Evolutionary conservation across 2,797 vertebrate species (phyloP).

Genomic region (Micropoecilia bifurca): DNA sequence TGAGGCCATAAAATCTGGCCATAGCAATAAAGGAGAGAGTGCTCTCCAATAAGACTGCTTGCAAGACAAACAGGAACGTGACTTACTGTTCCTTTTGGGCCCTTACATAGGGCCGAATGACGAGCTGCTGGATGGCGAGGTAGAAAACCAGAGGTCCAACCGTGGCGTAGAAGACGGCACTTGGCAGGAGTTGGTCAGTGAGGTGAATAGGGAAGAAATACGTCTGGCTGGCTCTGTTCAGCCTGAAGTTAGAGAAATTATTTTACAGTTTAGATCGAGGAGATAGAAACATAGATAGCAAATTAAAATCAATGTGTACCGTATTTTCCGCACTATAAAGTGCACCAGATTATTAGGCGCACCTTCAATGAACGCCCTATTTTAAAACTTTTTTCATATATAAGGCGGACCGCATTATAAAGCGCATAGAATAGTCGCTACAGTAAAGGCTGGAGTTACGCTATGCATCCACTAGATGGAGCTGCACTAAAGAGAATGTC

Average conservation of each 20-base stretch:
- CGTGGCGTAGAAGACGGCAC: conserved; percentile 96
- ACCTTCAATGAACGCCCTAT: too few species aligned
- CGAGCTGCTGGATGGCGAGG: conserved; percentile 91
- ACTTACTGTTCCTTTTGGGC: conserved; percentile 95
- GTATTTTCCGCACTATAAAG: too few species aligned
- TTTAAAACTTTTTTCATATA: too few species aligned
- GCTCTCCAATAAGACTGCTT: conserved; percentile 35
- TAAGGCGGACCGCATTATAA: too few species aligned
- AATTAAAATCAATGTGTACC: background rate
- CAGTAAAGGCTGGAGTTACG: too few species aligned
- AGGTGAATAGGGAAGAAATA: conserved; percentile 98
- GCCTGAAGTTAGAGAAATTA: conserved; percentile 73
- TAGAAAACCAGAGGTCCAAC: conserved; percentile 94
- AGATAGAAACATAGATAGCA: background rate
- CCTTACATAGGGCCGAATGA: conserved; percentile 94
- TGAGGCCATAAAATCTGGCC: conserved; percentile 50
- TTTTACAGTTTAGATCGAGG: conserved; percentile 12
- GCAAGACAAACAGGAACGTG: conserved; percentile 26
- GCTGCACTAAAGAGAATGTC: too few species aligned
- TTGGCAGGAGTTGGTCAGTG: conserved; percentile 97
- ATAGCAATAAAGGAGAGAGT: conserved; percentile 38
- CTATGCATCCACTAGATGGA: too few species aligned
- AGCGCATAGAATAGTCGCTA: too few species aligned
- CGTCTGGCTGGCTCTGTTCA: conserved; percentile 98
- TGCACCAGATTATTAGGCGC: too few species aligned